A percentile compares a stretch with the other conserved stretches of the same genome.
phyloP scores from a whole-genome alignment of 1,140 invertebrate species.

The Chrysomallon squamiferum region DNA sequence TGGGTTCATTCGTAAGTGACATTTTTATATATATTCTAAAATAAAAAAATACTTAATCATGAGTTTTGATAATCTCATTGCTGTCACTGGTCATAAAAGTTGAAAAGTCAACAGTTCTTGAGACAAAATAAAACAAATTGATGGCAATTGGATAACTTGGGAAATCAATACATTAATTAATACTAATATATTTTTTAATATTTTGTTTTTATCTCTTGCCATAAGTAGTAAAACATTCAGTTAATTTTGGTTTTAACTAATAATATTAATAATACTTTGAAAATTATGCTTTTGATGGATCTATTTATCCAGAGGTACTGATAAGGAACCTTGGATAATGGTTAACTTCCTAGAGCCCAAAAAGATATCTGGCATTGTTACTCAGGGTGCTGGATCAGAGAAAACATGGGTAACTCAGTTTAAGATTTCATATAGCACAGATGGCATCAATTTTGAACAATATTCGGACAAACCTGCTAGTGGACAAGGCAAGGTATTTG shows the following conservation, averaged over 20 bases:
- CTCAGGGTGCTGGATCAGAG: slow-evolving; percentile 26
- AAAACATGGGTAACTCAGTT: slow-evolving; percentile 56
- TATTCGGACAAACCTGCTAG: slow-evolving; percentile 28
- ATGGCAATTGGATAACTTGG: no score
- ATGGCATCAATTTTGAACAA: slow-evolving; percentile 39
- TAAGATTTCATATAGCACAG: slow-evolving; percentile 51
- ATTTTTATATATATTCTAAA: neutral
- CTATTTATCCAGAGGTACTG: slow-evolving; percentile 27
- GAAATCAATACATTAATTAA: no score
- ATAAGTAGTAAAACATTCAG: no score
- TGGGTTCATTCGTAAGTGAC: slow-evolving; percentile 19
- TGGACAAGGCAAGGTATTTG: slow-evolving; percentile 23
- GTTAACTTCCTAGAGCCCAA: slow-evolving; percentile 58
- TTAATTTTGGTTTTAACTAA: no score
- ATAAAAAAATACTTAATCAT: neutral
- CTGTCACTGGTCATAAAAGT: no score
- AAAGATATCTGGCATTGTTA: slow-evolving; percentile 54
- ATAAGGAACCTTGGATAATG: slow-evolving; percentile 37
- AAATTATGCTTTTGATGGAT: no score
- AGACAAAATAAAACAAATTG: no score
- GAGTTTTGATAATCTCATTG: neutral
- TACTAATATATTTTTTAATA: no score
- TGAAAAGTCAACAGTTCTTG: no score
- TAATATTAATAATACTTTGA: no score
- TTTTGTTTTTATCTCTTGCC: no score